Conservation (phyloP, 2,888 invertebrate genomes). For the Deladenus siricidicola region DNA sequence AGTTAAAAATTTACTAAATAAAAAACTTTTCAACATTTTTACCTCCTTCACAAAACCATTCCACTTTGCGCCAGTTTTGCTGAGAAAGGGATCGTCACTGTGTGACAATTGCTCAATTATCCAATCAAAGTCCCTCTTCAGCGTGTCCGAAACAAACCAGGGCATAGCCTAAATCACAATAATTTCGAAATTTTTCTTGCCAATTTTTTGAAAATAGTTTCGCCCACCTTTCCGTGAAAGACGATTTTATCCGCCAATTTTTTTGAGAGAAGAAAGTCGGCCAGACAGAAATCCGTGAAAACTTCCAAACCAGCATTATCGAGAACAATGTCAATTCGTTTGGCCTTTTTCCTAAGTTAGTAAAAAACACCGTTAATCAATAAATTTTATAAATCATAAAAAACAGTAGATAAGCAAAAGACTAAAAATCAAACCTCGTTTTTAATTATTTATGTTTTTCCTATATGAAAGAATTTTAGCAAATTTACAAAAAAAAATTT, state of each 20-base stretch:
- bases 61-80: conserved; percentile 25
- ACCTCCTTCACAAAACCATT: conserved; percentile 16
- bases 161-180: conserved; percentile 16
- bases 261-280: conserved; percentile 67
- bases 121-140: conserved; percentile 64
- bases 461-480: too few species aligned
- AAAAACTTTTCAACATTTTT: not conserved
- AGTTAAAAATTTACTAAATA: not conserved
- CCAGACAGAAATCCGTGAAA: conserved; percentile 77
- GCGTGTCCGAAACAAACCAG: conserved; percentile 32
- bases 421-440: not conserved
- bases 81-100: conserved; percentile 19
- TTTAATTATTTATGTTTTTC: too few species aligned
- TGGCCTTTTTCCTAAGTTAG: too few species aligned
- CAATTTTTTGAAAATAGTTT: conserved; percentile 4
- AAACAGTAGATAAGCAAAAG: too few species aligned
- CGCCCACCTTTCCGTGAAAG: conserved; percentile 42
- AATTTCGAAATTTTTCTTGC: not conserved
- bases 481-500: too few species aligned
- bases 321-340: conserved; percentile 61
- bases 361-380: too few species aligned
- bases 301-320: conserved; percentile 93
- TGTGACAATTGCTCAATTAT: conserved; percentile 56
- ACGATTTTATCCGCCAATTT: conserved; percentile 51
- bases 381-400: too few species aligned